These are phyloP conservation scores for Julus scanicus DNA, from an alignment of 2,888 invertebrate species.

Conservation along the genomic window DNA sequence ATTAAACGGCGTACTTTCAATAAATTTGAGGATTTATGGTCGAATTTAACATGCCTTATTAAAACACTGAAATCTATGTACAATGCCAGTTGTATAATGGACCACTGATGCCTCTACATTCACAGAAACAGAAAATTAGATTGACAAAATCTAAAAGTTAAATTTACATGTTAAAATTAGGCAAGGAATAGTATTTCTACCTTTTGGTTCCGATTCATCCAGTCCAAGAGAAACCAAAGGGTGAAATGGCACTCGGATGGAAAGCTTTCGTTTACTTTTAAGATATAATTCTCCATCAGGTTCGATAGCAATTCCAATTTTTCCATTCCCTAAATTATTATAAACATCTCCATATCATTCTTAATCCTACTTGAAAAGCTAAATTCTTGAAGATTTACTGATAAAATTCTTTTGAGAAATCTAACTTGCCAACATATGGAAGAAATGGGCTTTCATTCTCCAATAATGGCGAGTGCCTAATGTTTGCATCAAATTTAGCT, in stretches of 20 bases:
- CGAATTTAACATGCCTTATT: constrained; percentile 66
- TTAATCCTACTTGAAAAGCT: no score
- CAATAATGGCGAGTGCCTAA: constrained; percentile 72
- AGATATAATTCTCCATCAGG: constrained; percentile 76
- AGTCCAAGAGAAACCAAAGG: constrained; percentile 70
- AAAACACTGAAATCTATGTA: constrained; percentile 78
- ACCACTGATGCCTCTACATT: constrained; percentile 72
- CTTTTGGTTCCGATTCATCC: constrained; percentile 64
- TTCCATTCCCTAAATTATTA: constrained; percentile 77
- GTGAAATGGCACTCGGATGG: constrained; percentile 65
- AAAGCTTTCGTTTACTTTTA: constrained; percentile 60
- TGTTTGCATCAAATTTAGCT: constrained; percentile 70
- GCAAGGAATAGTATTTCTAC: constrained; percentile 61
- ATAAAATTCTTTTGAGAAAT: no score
- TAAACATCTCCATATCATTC: no score
- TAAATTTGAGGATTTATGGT: background rate
- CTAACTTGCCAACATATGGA: constrained; percentile 67
- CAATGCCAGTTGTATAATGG: constrained; percentile 74
- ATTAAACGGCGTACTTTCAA: background rate
- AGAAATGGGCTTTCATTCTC: constrained; percentile 73
- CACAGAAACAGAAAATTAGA: constrained; percentile 7
- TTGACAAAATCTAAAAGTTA: background rate
- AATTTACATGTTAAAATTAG: background rate
- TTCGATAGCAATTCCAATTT: constrained; percentile 75
- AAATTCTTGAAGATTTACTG: no score